Evolutionary conservation across 2,888 invertebrate species (phyloP), one percentile per base, ranked within the genome.

Genomic region (Andrena praecox): DNA sequence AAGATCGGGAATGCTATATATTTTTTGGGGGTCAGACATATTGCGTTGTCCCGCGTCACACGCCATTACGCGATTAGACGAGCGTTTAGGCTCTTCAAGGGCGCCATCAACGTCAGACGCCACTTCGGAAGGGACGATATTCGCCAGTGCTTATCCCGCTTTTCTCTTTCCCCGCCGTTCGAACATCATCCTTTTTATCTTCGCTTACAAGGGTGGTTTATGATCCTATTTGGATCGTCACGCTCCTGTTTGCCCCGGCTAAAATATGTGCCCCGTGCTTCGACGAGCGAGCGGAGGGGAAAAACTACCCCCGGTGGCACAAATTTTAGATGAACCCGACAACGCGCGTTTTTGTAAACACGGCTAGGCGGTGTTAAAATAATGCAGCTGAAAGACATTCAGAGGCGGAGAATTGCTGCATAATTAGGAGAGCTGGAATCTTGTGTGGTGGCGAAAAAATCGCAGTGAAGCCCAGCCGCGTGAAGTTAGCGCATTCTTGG

Each of bases 1-100:
- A 50, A 29, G 48, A 29, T 2, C 1, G 10, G 31, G 31, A 48
- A 31, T n/a, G n/a, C 12, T 50, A 16, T 73, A 67, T 24, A 71
- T 68, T 82, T 79, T 75, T 75, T 35, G 56, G 33, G 24, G 74
- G 54, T 64, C 56, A 67, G 52, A 71, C 29, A 42, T 52, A 27
- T 60, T 50, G 48, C 52, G 62, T 52, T 66, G 66, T 66, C 68
- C 16, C 33, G 59, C 52, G 29, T 80, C 81, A 81, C 80, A 66
- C 77, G 78, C 86, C 82, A 89, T 89, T 89, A 85, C 77, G 80
- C 83, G 84, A 90, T 89, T 88, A 88, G 80, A 74, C 78, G 77
- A 81, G 64, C 77, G 75, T 87, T 87, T 84, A 74, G 82, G 72
- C 72, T 81, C 78, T 77, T 84, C 82, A 80, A 83, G 83, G 81